Percentiles rank a stretch among this genome's conserved stretches.
phyloP scores from a whole-genome alignment of 1,140 invertebrate genomes.

The Helicoverpa zea region DNA sequence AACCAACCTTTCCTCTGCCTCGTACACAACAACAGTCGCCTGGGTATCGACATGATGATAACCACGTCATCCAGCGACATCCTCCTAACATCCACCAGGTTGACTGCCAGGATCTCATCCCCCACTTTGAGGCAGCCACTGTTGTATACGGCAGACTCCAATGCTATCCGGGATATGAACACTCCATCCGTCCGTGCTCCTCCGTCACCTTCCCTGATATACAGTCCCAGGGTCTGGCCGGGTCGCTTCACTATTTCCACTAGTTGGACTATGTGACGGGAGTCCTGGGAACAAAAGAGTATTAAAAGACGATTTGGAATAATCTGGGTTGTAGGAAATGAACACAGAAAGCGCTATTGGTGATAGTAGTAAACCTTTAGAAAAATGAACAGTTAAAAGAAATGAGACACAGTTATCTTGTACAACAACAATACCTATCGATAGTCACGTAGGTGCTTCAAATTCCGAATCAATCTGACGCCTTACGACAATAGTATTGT shows the following conservation, averaged over 20 bases:
- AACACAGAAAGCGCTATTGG: not conserved
- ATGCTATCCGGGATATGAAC: conserved; percentile 98
- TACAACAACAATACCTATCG: not conserved
- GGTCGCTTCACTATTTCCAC: conserved; percentile 99
- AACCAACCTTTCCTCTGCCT: conserved; percentile 90
- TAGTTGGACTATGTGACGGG: conserved; percentile 95
- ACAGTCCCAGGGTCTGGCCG: conserved; percentile 98
- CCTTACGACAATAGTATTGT: conserved; percentile 42
- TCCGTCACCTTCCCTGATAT: conserved; percentile 98
- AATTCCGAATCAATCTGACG: conserved; percentile 34
- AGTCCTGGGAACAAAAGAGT: conserved; percentile 87
- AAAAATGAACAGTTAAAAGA: not conserved
- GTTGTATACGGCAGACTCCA: conserved; percentile 98
- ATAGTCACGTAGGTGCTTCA: not conserved
- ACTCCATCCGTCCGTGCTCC: conserved; percentile 97
- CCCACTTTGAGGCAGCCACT: conserved; percentile 98
- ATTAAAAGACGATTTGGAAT: not conserved
- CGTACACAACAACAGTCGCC: conserved; percentile 97
- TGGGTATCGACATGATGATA: conserved; percentile 99
- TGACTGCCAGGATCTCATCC: conserved; percentile 99
- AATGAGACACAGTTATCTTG: not conserved
- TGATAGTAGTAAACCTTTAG: not conserved
- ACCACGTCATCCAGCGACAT: conserved; percentile 99
- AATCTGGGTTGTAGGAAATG: too few species aligned
- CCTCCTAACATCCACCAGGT: conserved; percentile 98